Evolutionary conservation across 2,113 vertebrate species (phyloP).

Genomic region (Sylvilagus bachmani): DNA sequence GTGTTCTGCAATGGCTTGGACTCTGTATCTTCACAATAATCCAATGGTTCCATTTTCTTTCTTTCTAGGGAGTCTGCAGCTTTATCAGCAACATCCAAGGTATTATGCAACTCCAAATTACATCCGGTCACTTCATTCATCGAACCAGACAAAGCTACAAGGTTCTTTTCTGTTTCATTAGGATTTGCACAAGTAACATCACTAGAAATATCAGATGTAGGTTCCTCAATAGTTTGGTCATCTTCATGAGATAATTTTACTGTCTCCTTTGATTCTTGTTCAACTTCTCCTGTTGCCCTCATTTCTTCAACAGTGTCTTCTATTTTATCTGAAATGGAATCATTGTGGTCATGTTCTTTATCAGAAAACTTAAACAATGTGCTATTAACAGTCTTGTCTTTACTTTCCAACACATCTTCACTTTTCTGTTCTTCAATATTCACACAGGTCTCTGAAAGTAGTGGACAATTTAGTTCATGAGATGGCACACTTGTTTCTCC

Average conservation of each 20-base stretch:
- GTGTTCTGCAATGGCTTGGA: slow-evolving; percentile 61
- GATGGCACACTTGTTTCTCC: slow-evolving; percentile 73
- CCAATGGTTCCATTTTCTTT: slow-evolving; percentile 68
- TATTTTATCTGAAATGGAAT: slow-evolving; percentile 72
- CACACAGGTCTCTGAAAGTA: slow-evolving; percentile 77
- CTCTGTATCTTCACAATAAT: slow-evolving; percentile 65
- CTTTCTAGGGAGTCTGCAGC: slow-evolving; percentile 71
- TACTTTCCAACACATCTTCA: slow-evolving; percentile 74
- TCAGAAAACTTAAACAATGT: slow-evolving; percentile 79
- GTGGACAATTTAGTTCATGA: slow-evolving; percentile 77
- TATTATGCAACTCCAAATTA: slow-evolving; percentile 72
- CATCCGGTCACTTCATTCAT: slow-evolving; percentile 69
- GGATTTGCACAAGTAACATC: slow-evolving; percentile 88
- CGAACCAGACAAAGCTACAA: slow-evolving; percentile 69
- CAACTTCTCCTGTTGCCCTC: slow-evolving; percentile 70
- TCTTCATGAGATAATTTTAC: slow-evolving; percentile 71
- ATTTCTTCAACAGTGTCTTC: slow-evolving; percentile 69
- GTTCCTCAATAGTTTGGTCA: slow-evolving; percentile 70
- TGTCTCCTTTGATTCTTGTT: slow-evolving; percentile 79
- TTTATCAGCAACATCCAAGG: slow-evolving; percentile 70
- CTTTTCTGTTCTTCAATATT: slow-evolving; percentile 81
- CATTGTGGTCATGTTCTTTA: slow-evolving; percentile 66
- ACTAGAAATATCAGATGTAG: slow-evolving; percentile 78
- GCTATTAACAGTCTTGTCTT: slow-evolving; percentile 49
- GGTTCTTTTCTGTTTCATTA: slow-evolving; percentile 88